Percentiles rank a stretch among this genome's conserved stretches.
These are phyloP conservation scores for Patiria miniata DNA, from an alignment of 35 echinoderm and acorn worm genomes.

Conservation along the genomic window DNA sequence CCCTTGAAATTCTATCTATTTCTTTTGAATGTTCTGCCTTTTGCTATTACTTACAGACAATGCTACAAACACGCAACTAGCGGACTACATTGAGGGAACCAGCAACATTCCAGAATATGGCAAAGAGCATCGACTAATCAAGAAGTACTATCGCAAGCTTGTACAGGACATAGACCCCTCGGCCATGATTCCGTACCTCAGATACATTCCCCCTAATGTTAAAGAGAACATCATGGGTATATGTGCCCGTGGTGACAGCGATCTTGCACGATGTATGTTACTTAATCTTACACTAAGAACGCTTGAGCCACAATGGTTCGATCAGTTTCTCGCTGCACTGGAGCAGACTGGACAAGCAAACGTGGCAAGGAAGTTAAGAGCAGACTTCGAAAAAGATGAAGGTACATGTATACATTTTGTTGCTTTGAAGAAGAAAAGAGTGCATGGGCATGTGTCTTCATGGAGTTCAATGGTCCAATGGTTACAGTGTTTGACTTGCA, in stretches of 20 bases:
- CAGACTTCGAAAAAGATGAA: not conserved
- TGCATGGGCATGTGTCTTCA: too few species aligned
- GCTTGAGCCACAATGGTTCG: not conserved
- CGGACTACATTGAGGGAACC: not conserved
- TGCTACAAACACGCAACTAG: not conserved
- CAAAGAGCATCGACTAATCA: not conserved
- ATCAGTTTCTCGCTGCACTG: not conserved
- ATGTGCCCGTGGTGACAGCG: not conserved
- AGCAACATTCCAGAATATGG: not conserved
- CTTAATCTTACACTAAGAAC: not conserved
- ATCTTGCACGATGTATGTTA: not conserved
- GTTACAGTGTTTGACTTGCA: too few species aligned
- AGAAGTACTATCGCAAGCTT: not conserved
- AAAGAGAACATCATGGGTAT: not conserved
- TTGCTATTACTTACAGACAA: not conserved
- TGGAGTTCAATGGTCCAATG: too few species aligned
- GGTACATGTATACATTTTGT: not conserved
- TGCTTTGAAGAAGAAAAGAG: not conserved
- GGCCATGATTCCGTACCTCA: not conserved
- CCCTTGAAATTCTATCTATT: not conserved
- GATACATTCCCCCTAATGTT: not conserved
- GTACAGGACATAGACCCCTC: not conserved
- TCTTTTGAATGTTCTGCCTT: not conserved
- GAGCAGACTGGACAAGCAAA: not conserved
- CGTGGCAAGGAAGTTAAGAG: not conserved